Evolutionary conservation across 2,113 vertebrate species (phyloP), one percentile per base, ranked within the genome.

Genomic region (Otis tarda): DNA sequence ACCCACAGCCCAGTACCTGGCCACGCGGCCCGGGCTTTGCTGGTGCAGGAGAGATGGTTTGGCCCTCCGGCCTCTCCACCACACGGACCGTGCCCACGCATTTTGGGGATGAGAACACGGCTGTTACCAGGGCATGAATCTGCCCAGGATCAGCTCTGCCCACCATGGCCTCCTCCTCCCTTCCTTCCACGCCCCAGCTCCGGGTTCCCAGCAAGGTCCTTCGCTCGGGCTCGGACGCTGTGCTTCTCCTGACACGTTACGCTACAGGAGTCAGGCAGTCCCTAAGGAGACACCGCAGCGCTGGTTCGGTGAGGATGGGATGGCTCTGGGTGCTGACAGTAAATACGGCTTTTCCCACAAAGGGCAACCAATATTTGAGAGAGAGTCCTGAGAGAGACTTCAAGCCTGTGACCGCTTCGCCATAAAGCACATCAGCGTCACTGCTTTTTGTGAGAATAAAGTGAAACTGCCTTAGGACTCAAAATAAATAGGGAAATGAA

Each of bases 161-260:
- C 3, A 1, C 61, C 1, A 2, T 27, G 27, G 37, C 22, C 23
- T 37, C 39, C 28, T 43, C n/a, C 6, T 37, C 33, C n/a, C 8
- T 33, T 76, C 65, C 59, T 57, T 23, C 52, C 16, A 15, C 16
- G 7, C 19, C 8, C 39, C 63, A 24, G 28, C 13, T 57, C 43
- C 2, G 1, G 23, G 52, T 22, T 47, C 33, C 33, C 49, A 76
- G 67, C 27, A 41, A 22, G 28, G 43, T 43, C n/a, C 43, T 89
- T 88, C 4, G 7, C 57, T 37, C 0, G 0, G 27, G n/a, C n/a
- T 60, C 3, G 1, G 52, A 37, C 0, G 1, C 47, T 31, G n/a
- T 2, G 8, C 69, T 70, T 52, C 70, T 79, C 41, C 81, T 4
- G 0, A 27, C 79, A 35, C 24, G 3, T 28, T 21, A 21, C 0